Percentiles rank a stretch among this genome's conserved stretches.
phyloP scores from a whole-genome alignment of 2,797 vertebrate species.

The Arnoldichthys spilopterus region DNA sequence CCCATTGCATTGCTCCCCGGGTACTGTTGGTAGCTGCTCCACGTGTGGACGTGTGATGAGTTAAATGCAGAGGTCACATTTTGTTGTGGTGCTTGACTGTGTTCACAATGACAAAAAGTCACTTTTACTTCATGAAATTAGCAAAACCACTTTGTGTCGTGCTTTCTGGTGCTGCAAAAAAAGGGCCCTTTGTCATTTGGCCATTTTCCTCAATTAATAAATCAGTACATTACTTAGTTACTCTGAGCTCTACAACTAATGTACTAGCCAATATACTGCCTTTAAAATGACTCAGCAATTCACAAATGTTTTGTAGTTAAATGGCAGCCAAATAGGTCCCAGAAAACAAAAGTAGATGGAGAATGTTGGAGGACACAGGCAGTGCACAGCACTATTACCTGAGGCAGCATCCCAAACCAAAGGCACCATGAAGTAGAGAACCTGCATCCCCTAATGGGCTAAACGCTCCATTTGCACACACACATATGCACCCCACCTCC shows the following conservation, averaged over 20 bases:
- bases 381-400: slow-evolving; percentile 72
- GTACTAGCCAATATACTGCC: neutral
- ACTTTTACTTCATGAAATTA: too few species aligned
- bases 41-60: too few species aligned
- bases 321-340: neutral
- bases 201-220: too few species aligned
- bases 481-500: neutral
- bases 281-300: neutral
- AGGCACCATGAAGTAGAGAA: slow-evolving; percentile 51
- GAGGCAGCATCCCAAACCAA: slow-evolving; percentile 59
- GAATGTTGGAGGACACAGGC: slow-evolving; percentile 62
- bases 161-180: too few species aligned
- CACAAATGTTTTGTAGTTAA: neutral
- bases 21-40: too few species aligned
- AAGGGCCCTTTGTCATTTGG: too few species aligned
- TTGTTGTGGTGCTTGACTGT: too few species aligned
- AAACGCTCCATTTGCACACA: slow-evolving; percentile 40
- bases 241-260: neutral
- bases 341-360: neutral
- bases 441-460: slow-evolving; percentile 46
- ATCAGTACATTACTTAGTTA: too few species aligned
- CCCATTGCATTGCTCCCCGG: too few species aligned
- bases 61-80: too few species aligned
- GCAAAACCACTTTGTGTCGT: too few species aligned
- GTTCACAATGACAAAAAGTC: too few species aligned